Evolutionary conservation across 2,113 vertebrate species (phyloP).

Genomic region (Eulemur rufifrons): DNA sequence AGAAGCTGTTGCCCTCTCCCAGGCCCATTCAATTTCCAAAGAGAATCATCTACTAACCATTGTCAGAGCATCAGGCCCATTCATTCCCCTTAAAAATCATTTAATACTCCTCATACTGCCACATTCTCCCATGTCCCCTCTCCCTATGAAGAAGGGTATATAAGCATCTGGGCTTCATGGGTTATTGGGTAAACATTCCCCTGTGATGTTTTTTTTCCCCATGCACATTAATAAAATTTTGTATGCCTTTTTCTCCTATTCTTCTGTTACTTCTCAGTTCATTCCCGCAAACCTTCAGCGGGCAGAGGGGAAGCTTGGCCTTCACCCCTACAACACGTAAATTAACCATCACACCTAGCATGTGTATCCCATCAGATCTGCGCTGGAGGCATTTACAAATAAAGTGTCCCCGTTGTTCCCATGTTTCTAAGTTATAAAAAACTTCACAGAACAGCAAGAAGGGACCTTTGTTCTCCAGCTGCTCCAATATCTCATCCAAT

Average conservation of each 20-base stretch:
- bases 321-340: neutral
- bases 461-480: neutral
- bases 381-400: neutral
- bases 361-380: neutral
- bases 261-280: neutral
- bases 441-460: neutral
- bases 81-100: neutral
- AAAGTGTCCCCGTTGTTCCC: neutral
- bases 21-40: no score
- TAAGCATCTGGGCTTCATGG: neutral
- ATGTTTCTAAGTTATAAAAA: neutral
- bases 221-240: neutral
- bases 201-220: neutral
- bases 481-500: neutral
- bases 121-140: neutral
- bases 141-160: neutral
- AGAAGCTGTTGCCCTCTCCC: neutral
- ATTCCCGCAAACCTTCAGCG: neutral
- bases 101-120: neutral
- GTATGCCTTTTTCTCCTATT: neutral
- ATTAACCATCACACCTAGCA: neutral
- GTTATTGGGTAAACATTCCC: neutral
- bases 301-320: neutral
- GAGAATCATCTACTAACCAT: no score
- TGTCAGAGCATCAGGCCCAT: no score